Evolutionary conservation across 2,113 vertebrate species (phyloP).

Genomic region (Heterotilapia buettikoferi): DNA sequence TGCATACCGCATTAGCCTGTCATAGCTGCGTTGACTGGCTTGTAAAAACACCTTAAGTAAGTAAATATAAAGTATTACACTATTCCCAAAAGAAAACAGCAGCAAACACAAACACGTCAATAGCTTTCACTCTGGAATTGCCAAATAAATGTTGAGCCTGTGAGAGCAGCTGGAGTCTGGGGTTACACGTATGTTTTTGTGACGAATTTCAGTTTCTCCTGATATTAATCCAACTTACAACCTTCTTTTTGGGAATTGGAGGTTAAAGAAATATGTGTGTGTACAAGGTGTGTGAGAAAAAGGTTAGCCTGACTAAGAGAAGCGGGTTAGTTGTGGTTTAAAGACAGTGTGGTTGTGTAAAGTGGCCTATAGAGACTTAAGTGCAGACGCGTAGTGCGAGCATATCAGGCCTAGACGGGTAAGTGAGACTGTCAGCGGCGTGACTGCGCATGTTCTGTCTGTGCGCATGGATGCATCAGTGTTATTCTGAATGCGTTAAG

Average conservation of each 20-base stretch:
- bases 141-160: neutral
- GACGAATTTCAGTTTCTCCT: neutral
- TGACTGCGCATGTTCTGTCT: neutral
- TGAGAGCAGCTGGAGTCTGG: neutral
- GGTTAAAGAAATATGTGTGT: neutral
- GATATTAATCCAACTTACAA: neutral
- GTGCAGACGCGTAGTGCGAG: neutral
- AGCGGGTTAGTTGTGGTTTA: neutral
- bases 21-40: neutral
- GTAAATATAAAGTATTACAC: neutral
- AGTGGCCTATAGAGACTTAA: neutral
- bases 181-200: neutral
- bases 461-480: neutral
- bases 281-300: neutral
- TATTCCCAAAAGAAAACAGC: neutral
- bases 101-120: neutral
- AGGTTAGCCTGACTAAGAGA: neutral
- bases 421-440: neutral
- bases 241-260: neutral
- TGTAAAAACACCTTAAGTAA: neutral
- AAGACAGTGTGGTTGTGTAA: neutral
- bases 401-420: neutral
- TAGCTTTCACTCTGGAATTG: neutral
- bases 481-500: constrained; percentile 11
- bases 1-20: neutral